A percentile compares a stretch with the other conserved stretches of the same genome.
Evolutionary conservation across 2,797 vertebrate species (phyloP).

Genomic region (Micrastur ruficollis): DNA sequence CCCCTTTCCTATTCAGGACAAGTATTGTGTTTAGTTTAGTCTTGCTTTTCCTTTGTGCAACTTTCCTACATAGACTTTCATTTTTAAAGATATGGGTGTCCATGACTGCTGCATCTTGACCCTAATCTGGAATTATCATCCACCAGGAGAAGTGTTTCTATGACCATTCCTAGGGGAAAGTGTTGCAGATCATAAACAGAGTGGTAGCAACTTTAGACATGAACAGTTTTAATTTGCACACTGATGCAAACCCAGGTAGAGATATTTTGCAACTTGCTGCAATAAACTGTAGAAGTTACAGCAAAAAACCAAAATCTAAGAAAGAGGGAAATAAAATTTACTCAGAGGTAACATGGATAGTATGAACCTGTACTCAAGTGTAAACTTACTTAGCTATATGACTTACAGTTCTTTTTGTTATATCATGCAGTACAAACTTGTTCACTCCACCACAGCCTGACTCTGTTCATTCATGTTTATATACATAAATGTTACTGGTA

Average conservation of each 20-base stretch:
- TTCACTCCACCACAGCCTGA: not conserved
- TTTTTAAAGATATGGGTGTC: not conserved
- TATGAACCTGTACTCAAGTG: not conserved
- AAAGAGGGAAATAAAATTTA: not conserved
- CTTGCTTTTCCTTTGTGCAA: not conserved
- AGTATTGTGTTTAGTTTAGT: not conserved
- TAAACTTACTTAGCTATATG: not conserved
- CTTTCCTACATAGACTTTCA: not conserved
- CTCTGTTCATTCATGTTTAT: not conserved
- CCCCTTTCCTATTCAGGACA: not conserved
- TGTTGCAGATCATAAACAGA: not conserved
- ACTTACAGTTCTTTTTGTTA: not conserved
- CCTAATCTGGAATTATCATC: not conserved
- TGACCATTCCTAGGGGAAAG: not conserved
- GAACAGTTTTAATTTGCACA: not conserved
- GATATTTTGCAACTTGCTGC: not conserved
- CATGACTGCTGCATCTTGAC: not conserved
- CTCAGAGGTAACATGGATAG: not conserved
- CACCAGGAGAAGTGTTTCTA: not conserved
- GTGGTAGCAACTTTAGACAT: not conserved
- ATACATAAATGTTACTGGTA: not conserved
- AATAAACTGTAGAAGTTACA: not conserved
- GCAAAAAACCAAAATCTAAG: not conserved
- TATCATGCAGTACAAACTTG: fast-evolving
- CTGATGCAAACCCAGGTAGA: not conserved